Percentiles rank a stretch among this genome's conserved stretches.
These are phyloP conservation scores for Ormyrus pomaceus DNA, from an alignment of 2,888 invertebrate genomes.

Conservation along the genomic window DNA sequence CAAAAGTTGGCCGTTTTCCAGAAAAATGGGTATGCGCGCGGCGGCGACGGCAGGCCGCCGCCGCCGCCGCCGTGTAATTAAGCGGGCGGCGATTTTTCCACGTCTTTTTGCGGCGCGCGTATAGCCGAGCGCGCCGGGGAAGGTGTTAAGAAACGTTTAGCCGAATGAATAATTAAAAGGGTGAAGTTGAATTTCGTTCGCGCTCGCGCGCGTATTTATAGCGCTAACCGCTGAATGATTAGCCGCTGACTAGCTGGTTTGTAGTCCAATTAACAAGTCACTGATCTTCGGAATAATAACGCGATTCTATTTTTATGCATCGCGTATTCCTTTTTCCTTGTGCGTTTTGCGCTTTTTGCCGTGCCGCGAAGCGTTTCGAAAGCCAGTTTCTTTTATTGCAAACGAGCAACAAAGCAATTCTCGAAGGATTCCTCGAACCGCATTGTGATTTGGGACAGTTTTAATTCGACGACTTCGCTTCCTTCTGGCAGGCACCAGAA, in stretches of 20 bases:
- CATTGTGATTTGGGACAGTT: no score
- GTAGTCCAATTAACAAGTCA: constrained; percentile 8
- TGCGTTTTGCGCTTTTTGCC: no score
- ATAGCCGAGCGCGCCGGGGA: no score
- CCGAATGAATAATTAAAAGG: constrained; percentile 29
- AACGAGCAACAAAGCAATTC: no score
- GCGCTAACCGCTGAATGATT: constrained; percentile 21
- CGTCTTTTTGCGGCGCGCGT: background rate
- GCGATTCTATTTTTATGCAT: no score
- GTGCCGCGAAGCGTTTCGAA: no score
- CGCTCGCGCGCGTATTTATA: background rate
- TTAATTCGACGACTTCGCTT: no score
- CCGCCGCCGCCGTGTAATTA: background rate
- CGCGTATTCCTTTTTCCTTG: no score
- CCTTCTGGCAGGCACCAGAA: no score
- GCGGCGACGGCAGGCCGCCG: background rate
- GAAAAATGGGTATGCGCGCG: background rate
- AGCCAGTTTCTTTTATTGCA: no score
- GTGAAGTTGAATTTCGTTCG: background rate
- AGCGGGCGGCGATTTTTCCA: background rate
- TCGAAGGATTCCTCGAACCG: no score
- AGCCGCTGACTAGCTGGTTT: background rate
- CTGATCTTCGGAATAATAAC: constrained; percentile 15
- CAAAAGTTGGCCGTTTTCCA: constrained; percentile 2
- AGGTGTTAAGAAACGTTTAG: constrained; percentile 5